Evolutionary conservation across 2,797 vertebrate genomes (phyloP), one percentile per base, ranked within the genome.

Genomic region (Siniperca undulata): DNA sequence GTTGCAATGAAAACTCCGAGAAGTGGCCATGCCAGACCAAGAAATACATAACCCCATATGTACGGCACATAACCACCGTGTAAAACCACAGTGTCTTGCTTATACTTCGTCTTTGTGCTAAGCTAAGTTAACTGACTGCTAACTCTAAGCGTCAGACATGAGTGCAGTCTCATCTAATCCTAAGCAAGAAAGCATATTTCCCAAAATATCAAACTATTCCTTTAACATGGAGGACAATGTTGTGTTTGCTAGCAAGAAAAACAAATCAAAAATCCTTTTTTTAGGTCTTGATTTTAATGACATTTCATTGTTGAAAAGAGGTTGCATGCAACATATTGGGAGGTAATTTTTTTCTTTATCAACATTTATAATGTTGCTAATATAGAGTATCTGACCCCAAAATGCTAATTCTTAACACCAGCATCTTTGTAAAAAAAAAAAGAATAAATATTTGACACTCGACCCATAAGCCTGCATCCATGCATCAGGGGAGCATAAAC

Each of bases 371-470:
- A 60, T 7, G 7, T 9, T 73, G 42, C 34, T 30, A 55, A 19
- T 10, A 13, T 9, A 3, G 22, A 66, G n/a, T 5, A 40, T 44
- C 66, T 64, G 34, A 44, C 22, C 17, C 19, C 20, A 56, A 73
- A 40, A 77, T 52, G 16, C 10, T 4, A 0, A 77, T 69, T 79
- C 80, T 27, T 13, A 36, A 36, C 19, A 36, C 20, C 48, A 68
- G 2, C 9, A 16, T 73, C n/a, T 67, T 71, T 52, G n/a, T 65
- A 42, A 42, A 40, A 79, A 42, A 40, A 79, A 59, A 77, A 59
- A 22, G 19, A 22, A 62, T 77, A 19, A 34, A 69, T 52, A 61
- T 68, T 76, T 77, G 68, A 81, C 48, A 55, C n/a, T 56, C 24
- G 70, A 85, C 61, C 75, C 38, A 44, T 11, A 53, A 60, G 40